Conservation (phyloP, 2,113 vertebrate genomes). For the Bos javanicus region DNA sequence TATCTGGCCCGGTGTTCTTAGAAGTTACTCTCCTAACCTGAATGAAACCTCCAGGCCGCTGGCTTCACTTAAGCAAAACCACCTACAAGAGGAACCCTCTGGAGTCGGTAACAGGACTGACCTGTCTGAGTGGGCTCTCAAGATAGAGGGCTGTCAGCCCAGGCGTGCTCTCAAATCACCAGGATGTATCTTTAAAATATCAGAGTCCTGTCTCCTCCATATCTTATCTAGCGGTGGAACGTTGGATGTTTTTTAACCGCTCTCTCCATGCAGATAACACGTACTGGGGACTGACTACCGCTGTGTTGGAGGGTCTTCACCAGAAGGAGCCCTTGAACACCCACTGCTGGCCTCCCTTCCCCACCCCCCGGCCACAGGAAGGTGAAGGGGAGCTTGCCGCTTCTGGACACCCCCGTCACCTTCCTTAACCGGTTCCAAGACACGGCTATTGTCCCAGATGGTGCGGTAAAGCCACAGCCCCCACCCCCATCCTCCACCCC, state of each 20-base stretch:
- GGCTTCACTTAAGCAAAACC: neutral
- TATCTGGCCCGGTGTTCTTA: neutral
- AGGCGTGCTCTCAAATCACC: neutral
- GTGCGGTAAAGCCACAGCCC: neutral
- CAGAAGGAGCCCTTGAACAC: neutral
- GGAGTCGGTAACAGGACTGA: neutral
- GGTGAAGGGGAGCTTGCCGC: neutral
- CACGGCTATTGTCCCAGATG: neutral
- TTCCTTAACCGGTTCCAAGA: neutral
- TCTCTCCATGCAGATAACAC: neutral
- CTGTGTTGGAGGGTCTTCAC: neutral
- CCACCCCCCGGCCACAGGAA: neutral
- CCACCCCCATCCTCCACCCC: no score
- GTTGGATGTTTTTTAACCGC: neutral
- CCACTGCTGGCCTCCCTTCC: neutral
- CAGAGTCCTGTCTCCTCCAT: neutral
- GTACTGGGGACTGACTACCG: neutral
- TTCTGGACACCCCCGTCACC: neutral
- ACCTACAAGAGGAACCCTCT: neutral
- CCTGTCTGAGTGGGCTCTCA: no score
- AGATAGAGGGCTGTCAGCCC: neutral
- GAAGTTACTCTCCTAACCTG: neutral
- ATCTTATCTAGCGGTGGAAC: neutral
- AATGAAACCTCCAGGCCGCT: neutral
- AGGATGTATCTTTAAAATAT: neutral